Evolutionary conservation across 2,113 vertebrate species (phyloP).

Genomic region (Spea multiplicata): DNA sequence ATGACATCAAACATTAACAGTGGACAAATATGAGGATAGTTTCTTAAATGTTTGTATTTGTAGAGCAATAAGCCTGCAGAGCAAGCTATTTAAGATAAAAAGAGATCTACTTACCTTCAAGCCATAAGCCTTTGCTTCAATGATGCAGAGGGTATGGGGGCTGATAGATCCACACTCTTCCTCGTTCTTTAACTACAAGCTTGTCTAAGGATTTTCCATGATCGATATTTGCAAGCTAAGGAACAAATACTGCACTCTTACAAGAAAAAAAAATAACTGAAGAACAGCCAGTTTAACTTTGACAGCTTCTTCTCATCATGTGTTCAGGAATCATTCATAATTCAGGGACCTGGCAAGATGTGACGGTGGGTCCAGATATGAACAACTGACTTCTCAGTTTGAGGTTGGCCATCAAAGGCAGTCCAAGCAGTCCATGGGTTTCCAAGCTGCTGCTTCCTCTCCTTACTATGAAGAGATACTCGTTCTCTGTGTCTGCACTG

Average conservation of each 20-base stretch:
- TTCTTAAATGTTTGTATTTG: no score
- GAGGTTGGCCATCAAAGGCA: slow-evolving; percentile 3
- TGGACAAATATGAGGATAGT: no score
- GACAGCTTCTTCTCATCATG: neutral
- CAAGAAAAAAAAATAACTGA: neutral
- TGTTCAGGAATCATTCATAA: neutral
- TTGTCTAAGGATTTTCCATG: slow-evolving; percentile 33
- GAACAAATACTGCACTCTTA: neutral
- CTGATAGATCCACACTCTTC: slow-evolving; percentile 29
- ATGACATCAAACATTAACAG: no score
- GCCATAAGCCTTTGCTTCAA: slow-evolving; percentile 37
- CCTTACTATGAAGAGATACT: neutral
- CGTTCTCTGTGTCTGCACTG: neutral
- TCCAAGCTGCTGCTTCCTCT: neutral
- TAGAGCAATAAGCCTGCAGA: no score
- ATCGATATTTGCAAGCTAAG: slow-evolving; percentile 2
- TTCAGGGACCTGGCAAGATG: neutral
- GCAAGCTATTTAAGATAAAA: no score
- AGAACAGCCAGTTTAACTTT: slow-evolving; percentile 1
- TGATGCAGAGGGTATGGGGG: neutral
- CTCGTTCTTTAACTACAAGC: neutral
- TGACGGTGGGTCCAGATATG: neutral
- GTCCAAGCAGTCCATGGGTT: neutral
- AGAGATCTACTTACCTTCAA: slow-evolving; percentile 34
- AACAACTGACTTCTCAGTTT: neutral